phyloP scores from a whole-genome alignment of 92 coral and sea anemone genomes.

The Zoanthus gigantus region DNA sequence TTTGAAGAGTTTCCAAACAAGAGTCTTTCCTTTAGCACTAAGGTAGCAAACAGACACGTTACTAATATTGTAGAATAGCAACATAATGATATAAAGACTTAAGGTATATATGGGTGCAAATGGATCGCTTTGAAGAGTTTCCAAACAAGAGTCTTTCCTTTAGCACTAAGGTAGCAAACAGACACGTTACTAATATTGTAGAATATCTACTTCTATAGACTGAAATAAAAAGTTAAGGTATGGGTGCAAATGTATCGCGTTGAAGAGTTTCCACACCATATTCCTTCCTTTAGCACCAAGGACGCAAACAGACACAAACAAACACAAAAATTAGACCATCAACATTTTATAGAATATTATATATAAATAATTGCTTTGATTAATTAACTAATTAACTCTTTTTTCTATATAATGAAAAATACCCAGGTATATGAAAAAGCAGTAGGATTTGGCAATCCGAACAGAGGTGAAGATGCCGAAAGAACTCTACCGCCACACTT shows the following conservation, averaged over 20 bases:
- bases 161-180: conserved; percentile 55
- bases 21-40: conserved; percentile 60
- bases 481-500: conserved; percentile 73
- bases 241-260: conserved; percentile 77
- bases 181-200: too few species aligned
- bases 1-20: conserved; percentile 84
- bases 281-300: conserved; percentile 61
- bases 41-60: conserved; percentile 35
- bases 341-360: background rate
- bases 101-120: conserved; percentile 59
- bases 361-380: too few species aligned
- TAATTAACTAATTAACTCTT: background rate
- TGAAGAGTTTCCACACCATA: conserved; percentile 82
- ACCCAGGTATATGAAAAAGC: conserved; percentile 72
- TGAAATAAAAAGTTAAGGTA: too few species aligned
- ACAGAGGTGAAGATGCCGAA: conserved; percentile 65
- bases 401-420: background rate
- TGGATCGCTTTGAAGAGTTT: conserved; percentile 72
- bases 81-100: background rate
- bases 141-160: conserved; percentile 78
- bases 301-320: background rate
- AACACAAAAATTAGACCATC: too few species aligned
- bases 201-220: conserved; percentile 53
- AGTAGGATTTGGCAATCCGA: conserved; percentile 84
- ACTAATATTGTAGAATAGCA: background rate